These are phyloP conservation scores for Karalla daura DNA, from an alignment of 2,797 vertebrate genomes.

Conservation along the genomic window DNA sequence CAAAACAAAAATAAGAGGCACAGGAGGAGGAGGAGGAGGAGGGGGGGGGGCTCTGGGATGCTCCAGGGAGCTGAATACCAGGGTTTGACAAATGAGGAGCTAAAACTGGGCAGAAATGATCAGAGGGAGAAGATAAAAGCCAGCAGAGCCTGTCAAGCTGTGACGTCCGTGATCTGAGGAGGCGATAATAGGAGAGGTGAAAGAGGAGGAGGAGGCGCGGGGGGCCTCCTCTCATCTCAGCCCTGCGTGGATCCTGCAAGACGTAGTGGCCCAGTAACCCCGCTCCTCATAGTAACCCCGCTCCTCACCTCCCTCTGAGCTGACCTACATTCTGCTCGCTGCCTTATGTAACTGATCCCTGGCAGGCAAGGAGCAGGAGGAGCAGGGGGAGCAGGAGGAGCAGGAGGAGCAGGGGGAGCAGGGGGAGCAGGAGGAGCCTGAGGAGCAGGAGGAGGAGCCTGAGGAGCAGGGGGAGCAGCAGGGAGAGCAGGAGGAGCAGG, in stretches of 20 bases:
- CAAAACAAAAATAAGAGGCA: too few relatives aligned
- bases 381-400: too few relatives aligned
- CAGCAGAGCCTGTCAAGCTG: conserved; percentile 23
- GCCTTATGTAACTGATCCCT: conserved; percentile 32
- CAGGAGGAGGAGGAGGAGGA: background rate
- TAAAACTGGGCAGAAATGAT: conserved; percentile 30
- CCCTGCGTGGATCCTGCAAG: conserved; percentile 30
- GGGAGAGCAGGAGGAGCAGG: too few relatives aligned
- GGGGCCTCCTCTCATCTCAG: conserved; percentile 21
- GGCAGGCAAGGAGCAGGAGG: background rate
- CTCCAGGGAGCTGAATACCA: too few relatives aligned
- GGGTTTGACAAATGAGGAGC: conserved; percentile 22
- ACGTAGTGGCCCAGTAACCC: conserved; percentile 3
- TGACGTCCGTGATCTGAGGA: conserved; percentile 34
- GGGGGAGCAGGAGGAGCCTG: too few relatives aligned
- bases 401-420: too few relatives aligned
- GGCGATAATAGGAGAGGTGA: conserved; percentile 36
- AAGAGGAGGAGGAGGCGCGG: conserved; percentile 6
- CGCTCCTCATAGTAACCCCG: conserved; percentile 24
- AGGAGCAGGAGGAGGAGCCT: too few relatives aligned
- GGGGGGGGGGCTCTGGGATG: background rate
- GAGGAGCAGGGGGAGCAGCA: too few relatives aligned
- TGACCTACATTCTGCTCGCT: conserved; percentile 40
- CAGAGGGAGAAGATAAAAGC: conserved; percentile 54
- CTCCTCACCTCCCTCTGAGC: conserved; percentile 34